Evolutionary conservation across 2,113 vertebrate genomes (phyloP).

Genomic region (Cyrtonyx montezumae): DNA sequence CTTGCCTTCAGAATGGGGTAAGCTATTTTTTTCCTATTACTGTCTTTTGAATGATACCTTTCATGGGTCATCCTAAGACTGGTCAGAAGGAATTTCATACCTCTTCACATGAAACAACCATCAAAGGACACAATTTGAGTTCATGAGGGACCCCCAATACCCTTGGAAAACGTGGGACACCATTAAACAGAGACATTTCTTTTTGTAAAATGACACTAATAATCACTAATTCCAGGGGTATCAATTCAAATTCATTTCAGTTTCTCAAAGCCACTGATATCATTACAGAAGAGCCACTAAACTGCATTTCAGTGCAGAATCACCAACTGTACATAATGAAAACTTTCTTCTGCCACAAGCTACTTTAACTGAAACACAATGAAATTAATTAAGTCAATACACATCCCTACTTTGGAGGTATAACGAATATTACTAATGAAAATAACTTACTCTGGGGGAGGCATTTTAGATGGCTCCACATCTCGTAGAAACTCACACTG

Average conservation of each 20-base stretch:
- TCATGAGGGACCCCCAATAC: background rate
- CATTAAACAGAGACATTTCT: background rate
- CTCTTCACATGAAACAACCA: no score
- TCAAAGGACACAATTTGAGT: background rate
- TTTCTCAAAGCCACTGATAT: background rate
- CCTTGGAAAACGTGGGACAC: background rate
- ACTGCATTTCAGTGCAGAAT: background rate
- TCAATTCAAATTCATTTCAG: background rate
- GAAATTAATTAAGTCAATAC: background rate
- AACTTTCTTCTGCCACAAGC: background rate
- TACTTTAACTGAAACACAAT: background rate
- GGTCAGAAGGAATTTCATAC: no score
- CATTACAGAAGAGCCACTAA: background rate
- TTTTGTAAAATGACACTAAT: background rate
- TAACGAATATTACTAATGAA: background rate
- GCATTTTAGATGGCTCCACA: slow-evolving; percentile 97
- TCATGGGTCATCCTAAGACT: no score
- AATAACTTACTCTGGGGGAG: slow-evolving; percentile 92
- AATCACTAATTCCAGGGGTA: background rate
- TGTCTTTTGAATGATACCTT: no score
- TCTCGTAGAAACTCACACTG: slow-evolving; percentile 94
- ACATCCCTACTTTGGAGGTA: rapidly evolving
- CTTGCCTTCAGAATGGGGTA: no score
- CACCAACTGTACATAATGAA: rapidly evolving
- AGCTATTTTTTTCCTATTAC: no score